Evolutionary conservation across 2,797 vertebrate genomes (phyloP), one percentile per base, ranked within the genome.

Genomic region (Gymnoscopelus braueri): DNA sequence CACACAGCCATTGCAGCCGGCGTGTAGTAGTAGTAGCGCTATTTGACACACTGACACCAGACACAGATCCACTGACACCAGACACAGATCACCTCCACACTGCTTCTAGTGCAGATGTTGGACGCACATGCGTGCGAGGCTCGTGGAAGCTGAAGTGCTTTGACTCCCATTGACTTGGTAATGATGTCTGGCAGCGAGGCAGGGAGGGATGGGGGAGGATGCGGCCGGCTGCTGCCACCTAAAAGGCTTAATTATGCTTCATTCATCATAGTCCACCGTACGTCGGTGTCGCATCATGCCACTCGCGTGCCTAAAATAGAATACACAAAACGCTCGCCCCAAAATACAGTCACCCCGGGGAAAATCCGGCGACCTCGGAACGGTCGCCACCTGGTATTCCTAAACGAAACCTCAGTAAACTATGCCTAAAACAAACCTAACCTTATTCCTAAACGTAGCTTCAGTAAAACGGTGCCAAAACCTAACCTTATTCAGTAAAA

Each of bases 111-210:
- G 79, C 86, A 85, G 86, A 85, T 86, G 88, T 88, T 75, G 76
- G 78, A 71, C 69, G 5, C 39, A 44, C 39, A 44, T 49, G 64
- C 44, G 64, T 50, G 61, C 13, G 55, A 26, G 6, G 32, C 70
- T 63, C 13, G 48, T 1, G 63, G 66, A 67, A 71, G 65, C 51
- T 77, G 71, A 26, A 44, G 75, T 71, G 66, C 77, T 1, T 55
- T 78, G 79, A 67, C 75, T 55, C 78, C 79, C 80, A 90, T 85
- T 85, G 61, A 89, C 77, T 87, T 87, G 79, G 71, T 88, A 84
- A 84, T 86, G 79, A 72, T 77, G 39, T 44, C 39, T 44, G 39
- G 39, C 39, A 10, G 39, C 39, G 7, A 44, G 39, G 8, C 39
- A 44, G 75, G 84, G 52, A 55, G 55, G 66, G 32, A 10, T 44